These are phyloP conservation scores for Drosophila athabasca DNA, from an alignment of 1,140 invertebrate genomes.

Conservation along the genomic window DNA sequence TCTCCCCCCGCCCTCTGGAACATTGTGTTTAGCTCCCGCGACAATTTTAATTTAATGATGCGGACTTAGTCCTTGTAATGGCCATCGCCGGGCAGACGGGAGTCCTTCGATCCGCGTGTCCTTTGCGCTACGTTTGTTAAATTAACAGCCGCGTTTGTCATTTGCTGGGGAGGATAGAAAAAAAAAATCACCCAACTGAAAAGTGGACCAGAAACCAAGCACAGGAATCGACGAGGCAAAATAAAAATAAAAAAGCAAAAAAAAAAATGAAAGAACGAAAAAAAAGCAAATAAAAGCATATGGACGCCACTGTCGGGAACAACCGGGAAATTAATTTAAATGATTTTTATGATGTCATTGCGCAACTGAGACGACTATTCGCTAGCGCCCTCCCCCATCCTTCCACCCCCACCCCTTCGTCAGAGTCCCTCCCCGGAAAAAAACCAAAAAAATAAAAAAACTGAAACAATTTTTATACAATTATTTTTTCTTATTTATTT, in stretches of 20 bases:
- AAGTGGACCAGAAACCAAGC: slow-evolving; percentile 9
- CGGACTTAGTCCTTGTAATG: slow-evolving; percentile 82
- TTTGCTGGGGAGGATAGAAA: slow-evolving; percentile 20
- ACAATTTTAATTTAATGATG: slow-evolving; percentile 82
- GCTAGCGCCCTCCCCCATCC: slow-evolving; percentile 33
- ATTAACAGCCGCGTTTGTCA: slow-evolving; percentile 78
- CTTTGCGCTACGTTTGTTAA: slow-evolving; percentile 69
- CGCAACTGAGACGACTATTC: slow-evolving; percentile 65
- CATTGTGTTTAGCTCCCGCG: slow-evolving; percentile 55
- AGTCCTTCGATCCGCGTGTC: slow-evolving; percentile 42
- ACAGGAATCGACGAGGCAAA: slow-evolving; percentile 51
- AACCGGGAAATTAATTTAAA: slow-evolving; percentile 79
- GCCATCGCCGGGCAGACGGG: slow-evolving; percentile 26
- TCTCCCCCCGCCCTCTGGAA: slow-evolving; percentile 22
- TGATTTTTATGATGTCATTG: slow-evolving; percentile 82
- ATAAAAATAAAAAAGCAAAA: slow-evolving; percentile 58
- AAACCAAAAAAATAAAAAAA: not conserved
- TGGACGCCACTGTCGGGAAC: slow-evolving; percentile 50
- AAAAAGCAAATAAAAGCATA: slow-evolving; percentile 79
- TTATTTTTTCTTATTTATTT: slow-evolving; percentile 1
- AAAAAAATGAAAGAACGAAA: slow-evolving; percentile 28
- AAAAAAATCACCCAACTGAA: not conserved
- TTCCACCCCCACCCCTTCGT: too few relatives aligned
- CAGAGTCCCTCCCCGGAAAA: too few relatives aligned
- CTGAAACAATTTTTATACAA: slow-evolving; percentile 11